Conservation (phyloP, 2,888 invertebrate species). For the Hylaea fasciaria region DNA sequence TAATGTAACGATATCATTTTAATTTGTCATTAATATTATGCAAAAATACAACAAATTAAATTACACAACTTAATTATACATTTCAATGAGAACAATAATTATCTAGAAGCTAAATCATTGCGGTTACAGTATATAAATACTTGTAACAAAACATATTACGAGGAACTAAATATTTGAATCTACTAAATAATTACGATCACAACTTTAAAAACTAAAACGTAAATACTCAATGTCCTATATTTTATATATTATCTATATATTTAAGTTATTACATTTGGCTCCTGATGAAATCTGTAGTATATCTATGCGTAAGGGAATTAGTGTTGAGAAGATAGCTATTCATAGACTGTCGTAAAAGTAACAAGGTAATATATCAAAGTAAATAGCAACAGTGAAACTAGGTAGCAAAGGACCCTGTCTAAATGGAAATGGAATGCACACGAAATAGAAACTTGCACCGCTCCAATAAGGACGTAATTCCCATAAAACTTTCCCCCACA, state of each 20-base stretch:
- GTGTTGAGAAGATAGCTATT: conserved; percentile 52
- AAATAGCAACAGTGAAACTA: conserved; percentile 43
- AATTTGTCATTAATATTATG: conserved; percentile 83
- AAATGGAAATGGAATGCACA: conserved; percentile 45
- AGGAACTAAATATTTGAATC: conserved; percentile 82
- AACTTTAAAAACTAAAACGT: conserved; percentile 74
- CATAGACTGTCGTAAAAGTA: conserved; percentile 13
- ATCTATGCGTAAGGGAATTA: conserved; percentile 57
- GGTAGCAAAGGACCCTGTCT: conserved; percentile 46
- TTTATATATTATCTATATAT: conserved; percentile 63
- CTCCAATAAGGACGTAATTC: conserved; percentile 48
- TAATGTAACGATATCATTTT: conserved; percentile 83
- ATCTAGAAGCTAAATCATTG: conserved; percentile 73
- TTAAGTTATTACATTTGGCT: conserved; percentile 81
- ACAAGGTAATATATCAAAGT: conserved; percentile 13
- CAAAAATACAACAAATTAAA: conserved; percentile 83
- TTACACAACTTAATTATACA: conserved; percentile 80
- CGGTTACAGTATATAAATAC: conserved; percentile 73
- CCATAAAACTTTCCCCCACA: conserved; percentile 59
- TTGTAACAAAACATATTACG: conserved; percentile 74
- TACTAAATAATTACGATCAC: conserved; percentile 71
- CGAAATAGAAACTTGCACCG: conserved; percentile 49
- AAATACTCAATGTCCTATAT: conserved; percentile 72
- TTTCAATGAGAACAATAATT: conserved; percentile 78
- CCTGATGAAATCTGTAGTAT: conserved; percentile 61